Percentiles rank a stretch among this genome's conserved stretches.
These are phyloP conservation scores for Hydrolagus colliei DNA, from an alignment of 2,797 vertebrate species.

Conservation along the genomic window DNA sequence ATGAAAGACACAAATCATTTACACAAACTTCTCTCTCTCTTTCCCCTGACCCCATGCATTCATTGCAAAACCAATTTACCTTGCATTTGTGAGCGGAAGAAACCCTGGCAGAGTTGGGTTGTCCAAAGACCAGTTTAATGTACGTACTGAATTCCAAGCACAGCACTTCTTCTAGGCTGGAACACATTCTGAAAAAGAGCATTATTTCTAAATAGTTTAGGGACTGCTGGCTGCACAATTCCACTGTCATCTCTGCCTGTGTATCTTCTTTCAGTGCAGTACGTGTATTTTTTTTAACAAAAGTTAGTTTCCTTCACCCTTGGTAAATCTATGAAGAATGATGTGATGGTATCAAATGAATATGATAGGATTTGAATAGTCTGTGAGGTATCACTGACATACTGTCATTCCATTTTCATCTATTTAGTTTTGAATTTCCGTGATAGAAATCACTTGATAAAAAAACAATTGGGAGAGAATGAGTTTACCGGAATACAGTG, in stretches of 20 bases:
- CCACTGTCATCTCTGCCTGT: not conserved
- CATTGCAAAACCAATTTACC: not conserved
- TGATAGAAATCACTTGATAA: not conserved
- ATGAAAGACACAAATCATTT: not conserved
- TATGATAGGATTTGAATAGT: not conserved
- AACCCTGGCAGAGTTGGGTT: not conserved
- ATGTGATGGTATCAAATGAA: not conserved
- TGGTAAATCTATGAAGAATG: not conserved
- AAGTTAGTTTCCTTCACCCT: not conserved
- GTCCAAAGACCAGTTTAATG: not conserved
- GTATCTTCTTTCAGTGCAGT: not conserved
- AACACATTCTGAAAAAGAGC: not conserved
- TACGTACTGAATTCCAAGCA: not conserved
- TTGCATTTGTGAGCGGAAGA: conserved; percentile 8
- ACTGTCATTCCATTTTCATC: not conserved
- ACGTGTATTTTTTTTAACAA: not conserved
- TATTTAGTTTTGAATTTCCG: not conserved
- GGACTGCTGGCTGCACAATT: not conserved
- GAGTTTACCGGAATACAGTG: not conserved
- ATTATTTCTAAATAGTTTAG: not conserved
- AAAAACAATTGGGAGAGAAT: not conserved
- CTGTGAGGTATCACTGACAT: not conserved
- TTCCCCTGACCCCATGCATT: too few relatives aligned
- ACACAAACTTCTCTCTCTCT: not conserved
- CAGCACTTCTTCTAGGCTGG: not conserved